phyloP scores from a whole-genome alignment of 2,888 invertebrate species.

The Acleris emargana region DNA sequence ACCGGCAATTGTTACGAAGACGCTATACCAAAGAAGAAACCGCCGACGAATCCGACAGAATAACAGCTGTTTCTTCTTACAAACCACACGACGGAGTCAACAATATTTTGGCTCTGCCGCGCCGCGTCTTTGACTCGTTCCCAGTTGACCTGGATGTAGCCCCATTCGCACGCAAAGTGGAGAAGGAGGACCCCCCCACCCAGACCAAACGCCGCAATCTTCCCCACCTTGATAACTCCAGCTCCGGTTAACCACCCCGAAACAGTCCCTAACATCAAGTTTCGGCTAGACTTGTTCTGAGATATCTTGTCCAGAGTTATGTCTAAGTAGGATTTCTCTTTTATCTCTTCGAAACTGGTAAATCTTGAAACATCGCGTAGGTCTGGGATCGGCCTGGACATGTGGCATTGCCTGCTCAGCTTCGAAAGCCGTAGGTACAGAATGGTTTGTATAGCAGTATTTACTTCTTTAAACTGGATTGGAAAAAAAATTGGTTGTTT shows the following conservation, averaged over 20 bases:
- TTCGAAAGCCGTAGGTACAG: slow-evolving; percentile 36
- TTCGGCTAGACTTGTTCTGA: slow-evolving; percentile 54
- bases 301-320: slow-evolving; percentile 54
- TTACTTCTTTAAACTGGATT: not conserved
- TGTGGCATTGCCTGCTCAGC: slow-evolving; percentile 49
- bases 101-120: slow-evolving; percentile 88
- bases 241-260: slow-evolving; percentile 88
- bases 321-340: slow-evolving; percentile 54
- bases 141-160: slow-evolving; percentile 95
- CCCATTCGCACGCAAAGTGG: slow-evolving; percentile 94
- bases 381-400: slow-evolving; percentile 67
- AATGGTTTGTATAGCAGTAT: slow-evolving; percentile 21
- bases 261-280: slow-evolving; percentile 62
- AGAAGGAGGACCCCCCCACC: slow-evolving; percentile 94
- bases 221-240: slow-evolving; percentile 91
- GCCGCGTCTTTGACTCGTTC: slow-evolving; percentile 89
- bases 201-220: slow-evolving; percentile 92
- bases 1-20: slow-evolving; percentile 67
- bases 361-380: slow-evolving; percentile 50
- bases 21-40: slow-evolving; percentile 92
- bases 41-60: slow-evolving; percentile 91
- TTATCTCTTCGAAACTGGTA: slow-evolving; percentile 44
- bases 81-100: slow-evolving; percentile 87
- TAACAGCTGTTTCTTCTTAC: slow-evolving; percentile 87
- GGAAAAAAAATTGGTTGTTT: too few species aligned